Conservation (phyloP, 2,888 invertebrate species). For the Callimorpha dominula region DNA sequence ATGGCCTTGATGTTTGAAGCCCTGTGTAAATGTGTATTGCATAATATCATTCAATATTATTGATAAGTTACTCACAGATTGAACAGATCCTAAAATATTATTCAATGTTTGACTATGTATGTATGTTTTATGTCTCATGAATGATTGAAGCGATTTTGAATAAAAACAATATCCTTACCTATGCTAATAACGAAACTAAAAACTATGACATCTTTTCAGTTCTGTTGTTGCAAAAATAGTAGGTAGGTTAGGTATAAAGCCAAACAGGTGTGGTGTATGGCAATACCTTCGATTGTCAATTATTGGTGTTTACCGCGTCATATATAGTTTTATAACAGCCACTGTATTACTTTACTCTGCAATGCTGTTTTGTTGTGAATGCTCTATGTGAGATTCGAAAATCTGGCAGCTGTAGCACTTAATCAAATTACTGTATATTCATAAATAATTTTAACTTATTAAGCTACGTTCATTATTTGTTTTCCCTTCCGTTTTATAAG, state of each 20-base stretch:
- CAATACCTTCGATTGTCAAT: no score
- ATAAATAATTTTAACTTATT: not conserved
- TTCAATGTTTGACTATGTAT: not conserved
- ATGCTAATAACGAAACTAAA: not conserved
- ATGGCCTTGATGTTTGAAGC: constrained; percentile 17
- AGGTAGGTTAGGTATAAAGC: no score
- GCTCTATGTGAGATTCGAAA: no score
- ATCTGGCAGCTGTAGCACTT: not conserved
- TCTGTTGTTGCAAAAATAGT: no score
- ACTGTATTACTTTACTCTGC: no score
- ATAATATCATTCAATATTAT: constrained; percentile 32
- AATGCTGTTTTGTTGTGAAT: no score
- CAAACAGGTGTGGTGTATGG: no score
- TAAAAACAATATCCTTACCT: no score
- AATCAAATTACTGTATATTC: not conserved
- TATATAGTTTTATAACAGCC: no score
- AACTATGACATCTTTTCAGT: not conserved
- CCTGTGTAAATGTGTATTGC: constrained; percentile 25
- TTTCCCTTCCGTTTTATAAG: not conserved
- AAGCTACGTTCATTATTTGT: not conserved
- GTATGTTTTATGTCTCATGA: not conserved
- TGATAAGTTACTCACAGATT: not conserved
- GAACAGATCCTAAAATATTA: not conserved
- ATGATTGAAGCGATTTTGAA: no score
- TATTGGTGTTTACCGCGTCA: no score